Percentiles rank a stretch among this genome's conserved stretches.
Conservation (phyloP, 1,140 invertebrate species). For the Augochlora pura region DNA sequence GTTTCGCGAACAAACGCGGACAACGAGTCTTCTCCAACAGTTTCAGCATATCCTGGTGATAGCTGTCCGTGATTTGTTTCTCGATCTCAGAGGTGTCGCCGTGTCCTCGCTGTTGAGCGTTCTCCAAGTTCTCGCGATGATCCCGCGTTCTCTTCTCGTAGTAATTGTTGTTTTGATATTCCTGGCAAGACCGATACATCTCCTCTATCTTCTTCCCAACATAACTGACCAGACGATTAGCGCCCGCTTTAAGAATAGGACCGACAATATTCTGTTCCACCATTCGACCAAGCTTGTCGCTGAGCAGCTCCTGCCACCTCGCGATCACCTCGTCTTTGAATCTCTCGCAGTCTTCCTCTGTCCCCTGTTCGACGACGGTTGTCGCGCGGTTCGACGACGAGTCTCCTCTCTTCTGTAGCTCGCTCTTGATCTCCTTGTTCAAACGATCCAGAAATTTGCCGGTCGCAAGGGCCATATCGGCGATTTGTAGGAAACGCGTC, state of each 20-base stretch:
- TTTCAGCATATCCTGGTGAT: neutral
- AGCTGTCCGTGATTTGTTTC: neutral
- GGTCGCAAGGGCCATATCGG: neutral
- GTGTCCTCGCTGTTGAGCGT: neutral
- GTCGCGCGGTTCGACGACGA: neutral
- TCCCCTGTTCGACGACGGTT: neutral
- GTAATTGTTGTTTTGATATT: neutral
- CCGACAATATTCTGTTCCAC: neutral
- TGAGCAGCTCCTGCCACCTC: neutral
- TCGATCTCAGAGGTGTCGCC: neutral
- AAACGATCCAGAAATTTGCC: neutral
- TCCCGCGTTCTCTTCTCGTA: neutral
- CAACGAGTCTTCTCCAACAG: neutral
- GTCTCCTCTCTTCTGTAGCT: neutral
- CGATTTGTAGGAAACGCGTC: neutral
- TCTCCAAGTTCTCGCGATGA: neutral
- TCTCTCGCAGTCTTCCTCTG: neutral
- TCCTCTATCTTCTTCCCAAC: neutral
- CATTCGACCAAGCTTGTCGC: neutral
- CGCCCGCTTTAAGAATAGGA: conserved; percentile 4
- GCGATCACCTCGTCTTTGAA: conserved; percentile 2
- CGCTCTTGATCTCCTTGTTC: neutral
- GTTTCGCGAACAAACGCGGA: neutral
- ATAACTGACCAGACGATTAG: conserved; percentile 1
- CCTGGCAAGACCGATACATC: neutral